Evolutionary conservation across 2,797 vertebrate genomes (phyloP), one percentile per base, ranked within the genome.

Genomic region (Tenualosa thibaudeaui): DNA sequence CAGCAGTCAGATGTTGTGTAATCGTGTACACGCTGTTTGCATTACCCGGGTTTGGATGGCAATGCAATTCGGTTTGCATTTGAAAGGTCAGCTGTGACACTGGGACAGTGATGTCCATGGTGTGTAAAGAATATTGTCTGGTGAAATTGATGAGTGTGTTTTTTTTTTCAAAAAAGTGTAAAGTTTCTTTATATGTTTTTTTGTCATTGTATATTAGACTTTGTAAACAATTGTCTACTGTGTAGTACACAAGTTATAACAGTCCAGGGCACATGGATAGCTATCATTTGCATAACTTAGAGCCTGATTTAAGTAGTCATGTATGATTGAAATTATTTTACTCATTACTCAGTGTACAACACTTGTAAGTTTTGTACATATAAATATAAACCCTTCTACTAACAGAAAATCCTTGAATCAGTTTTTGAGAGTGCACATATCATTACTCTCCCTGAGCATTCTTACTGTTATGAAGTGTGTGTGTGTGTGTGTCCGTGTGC

Each of bases 1-100:
- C 24, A 26, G 24, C n/a, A 65, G 26, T 31, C 62, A 31, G 8
- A 65, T 12, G 46, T 46, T 4, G 46, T 31, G 24, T 3, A 24
- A 65, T 65, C 10, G 26, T 65, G 3, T 60, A n/a, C 22, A n/a
- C 19, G n/a, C 62, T 26, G 62, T 65, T 65, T 65, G 24, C 12
- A 65, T 65, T 65, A 12, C 24, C 62, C 26, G 24, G 9, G 10
- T 65, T 65, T 65, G 62, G 24, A 26, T 31, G 13, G 62, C 24
- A 31, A 65, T 65, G 24, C n/a, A 26, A 65, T 65, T 65, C 12
- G 13, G 8, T 31, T 65, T 31, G 62, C 62, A 10, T 65, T 65
- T 65, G 62, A 65, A 26, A 65, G 62, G 62, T 65, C 62, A 65
- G 62, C 62, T 65, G 24, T 31, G 62, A 31, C 62, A 65, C 24